Evolutionary conservation across 2,888 invertebrate genomes (phyloP).

Genomic region (Troides helena): DNA sequence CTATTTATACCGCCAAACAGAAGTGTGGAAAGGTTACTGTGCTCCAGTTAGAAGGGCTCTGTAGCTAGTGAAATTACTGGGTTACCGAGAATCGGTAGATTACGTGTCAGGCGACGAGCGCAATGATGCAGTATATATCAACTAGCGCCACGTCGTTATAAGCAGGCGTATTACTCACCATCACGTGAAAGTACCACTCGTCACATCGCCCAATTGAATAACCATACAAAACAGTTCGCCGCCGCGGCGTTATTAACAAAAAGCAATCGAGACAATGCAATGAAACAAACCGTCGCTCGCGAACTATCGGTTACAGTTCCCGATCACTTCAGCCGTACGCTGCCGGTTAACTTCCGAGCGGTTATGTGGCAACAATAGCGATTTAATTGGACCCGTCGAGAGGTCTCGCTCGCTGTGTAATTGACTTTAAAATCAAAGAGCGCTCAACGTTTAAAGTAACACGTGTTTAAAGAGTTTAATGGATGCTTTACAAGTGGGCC

Average conservation of each 20-base stretch:
- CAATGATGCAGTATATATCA: no score
- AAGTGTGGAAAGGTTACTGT: no score
- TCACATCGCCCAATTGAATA: not conserved
- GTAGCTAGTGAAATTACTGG: no score
- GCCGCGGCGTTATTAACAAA: conserved; percentile 13
- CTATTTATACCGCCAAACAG: no score
- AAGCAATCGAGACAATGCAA: conserved; percentile 17
- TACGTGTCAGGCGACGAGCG: no score
- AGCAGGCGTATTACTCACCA: no score
- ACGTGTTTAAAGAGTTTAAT: conserved; percentile 40
- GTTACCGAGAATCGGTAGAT: no score
- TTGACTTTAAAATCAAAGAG: conserved; percentile 51
- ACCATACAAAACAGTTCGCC: not conserved
- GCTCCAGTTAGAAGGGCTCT: no score
- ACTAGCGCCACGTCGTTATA: no score
- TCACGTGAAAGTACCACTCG: no score
- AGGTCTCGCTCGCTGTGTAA: conserved; percentile 43
- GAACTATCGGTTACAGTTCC: conserved; percentile 17
- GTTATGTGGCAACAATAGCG: conserved; percentile 41
- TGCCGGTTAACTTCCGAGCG: conserved; percentile 34
- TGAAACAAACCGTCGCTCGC: conserved; percentile 11
- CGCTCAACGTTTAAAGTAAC: conserved; percentile 39
- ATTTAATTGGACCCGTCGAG: conserved; percentile 47
- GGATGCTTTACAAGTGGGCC: conserved; percentile 23
- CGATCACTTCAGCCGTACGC: conserved; percentile 24